These are phyloP conservation scores for Mimachlamys varia DNA, from an alignment of 2,888 invertebrate genomes.

Conservation along the genomic window DNA sequence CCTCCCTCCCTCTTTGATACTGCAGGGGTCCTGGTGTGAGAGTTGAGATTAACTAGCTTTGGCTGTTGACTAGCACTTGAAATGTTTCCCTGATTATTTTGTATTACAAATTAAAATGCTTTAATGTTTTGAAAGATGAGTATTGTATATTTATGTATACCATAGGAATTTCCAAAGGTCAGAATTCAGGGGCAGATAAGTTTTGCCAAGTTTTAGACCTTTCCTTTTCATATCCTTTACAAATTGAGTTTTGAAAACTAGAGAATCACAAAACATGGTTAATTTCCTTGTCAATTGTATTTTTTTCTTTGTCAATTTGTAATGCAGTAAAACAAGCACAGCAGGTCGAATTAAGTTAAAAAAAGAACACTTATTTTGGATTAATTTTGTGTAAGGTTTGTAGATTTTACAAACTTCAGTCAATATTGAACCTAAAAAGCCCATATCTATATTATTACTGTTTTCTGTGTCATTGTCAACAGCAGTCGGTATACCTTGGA, in stretches of 20 bases:
- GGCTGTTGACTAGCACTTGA: constrained; percentile 4
- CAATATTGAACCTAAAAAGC: background rate
- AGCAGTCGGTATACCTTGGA: constrained; percentile 33
- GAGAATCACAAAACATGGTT: background rate
- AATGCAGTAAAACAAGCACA: background rate
- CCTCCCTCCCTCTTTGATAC: background rate
- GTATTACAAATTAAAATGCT: constrained; percentile 31
- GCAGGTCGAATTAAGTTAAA: background rate
- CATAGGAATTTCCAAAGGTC: background rate
- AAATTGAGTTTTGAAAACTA: background rate
- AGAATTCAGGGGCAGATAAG: constrained; percentile 5
- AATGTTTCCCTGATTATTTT: constrained; percentile 22
- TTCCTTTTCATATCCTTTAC: background rate
- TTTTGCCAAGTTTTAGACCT: background rate
- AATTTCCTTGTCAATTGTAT: background rate
- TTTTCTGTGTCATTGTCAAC: constrained; percentile 35
- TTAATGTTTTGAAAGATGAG: constrained; percentile 34
- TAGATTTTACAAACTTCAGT: constrained; percentile 6
- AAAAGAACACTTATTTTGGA: constrained; percentile 30
- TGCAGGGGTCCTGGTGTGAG: constrained; percentile 3
- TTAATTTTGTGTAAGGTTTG: constrained; percentile 3
- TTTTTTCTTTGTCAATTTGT: background rate
- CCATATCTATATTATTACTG: constrained; percentile 33
- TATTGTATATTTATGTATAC: constrained; percentile 32
- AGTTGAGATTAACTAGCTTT: constrained; percentile 18